phyloP scores from a whole-genome alignment of 2,113 vertebrate species.

The Marmota monax region DNA sequence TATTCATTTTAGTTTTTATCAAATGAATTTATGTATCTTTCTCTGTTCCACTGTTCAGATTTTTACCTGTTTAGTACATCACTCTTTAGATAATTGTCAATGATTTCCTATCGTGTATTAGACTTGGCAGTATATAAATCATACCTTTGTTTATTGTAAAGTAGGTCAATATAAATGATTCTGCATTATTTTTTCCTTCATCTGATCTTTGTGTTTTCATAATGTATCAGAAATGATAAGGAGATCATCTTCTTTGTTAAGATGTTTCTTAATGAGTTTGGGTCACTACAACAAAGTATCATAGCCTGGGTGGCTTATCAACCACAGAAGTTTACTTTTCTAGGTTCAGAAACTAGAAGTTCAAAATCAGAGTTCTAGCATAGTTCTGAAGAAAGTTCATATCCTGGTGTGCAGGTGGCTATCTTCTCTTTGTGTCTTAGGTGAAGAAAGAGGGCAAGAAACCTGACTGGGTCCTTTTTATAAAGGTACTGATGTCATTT shows the following conservation, averaged over 20 bases:
- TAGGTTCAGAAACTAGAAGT: neutral
- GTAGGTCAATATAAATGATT: neutral
- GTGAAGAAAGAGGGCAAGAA: too few relatives aligned
- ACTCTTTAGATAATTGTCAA: neutral
- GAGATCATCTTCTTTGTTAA: neutral
- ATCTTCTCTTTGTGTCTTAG: neutral
- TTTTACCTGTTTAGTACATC: neutral
- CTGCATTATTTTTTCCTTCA: neutral
- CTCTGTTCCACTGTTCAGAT: neutral
- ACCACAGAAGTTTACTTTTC: neutral
- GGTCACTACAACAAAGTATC: neutral
- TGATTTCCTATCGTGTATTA: neutral
- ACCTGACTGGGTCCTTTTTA: neutral
- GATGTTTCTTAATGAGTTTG: neutral
- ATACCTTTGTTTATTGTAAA: neutral
- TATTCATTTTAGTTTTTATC: neutral
- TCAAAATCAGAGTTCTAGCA: neutral
- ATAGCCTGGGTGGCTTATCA: neutral
- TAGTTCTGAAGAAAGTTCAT: rapidly evolving
- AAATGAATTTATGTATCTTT: neutral
- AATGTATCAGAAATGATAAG: neutral
- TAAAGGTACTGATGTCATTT: too few relatives aligned
- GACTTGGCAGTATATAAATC: neutral
- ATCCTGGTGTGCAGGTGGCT: neutral
- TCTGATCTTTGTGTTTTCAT: neutral